Percentiles rank a stretch among this genome's conserved stretches.
These are phyloP conservation scores for Lacerta bilineata DNA, from an alignment of 2,797 vertebrate species.

Conservation along the genomic window DNA sequence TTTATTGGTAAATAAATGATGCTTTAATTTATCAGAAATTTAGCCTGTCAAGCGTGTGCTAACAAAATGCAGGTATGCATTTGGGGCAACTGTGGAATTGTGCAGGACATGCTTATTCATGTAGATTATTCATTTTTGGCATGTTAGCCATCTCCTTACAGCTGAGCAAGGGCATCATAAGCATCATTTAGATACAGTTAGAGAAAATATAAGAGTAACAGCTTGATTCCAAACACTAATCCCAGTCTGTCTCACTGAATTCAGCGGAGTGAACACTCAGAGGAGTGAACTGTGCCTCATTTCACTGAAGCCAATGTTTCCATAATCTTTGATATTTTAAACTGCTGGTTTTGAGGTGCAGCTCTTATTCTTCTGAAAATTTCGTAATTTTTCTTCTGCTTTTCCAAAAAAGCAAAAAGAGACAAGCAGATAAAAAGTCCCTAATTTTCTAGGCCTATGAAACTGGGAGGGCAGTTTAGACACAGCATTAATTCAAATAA, in stretches of 20 bases:
- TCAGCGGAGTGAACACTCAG: not conserved
- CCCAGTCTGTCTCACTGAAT: not conserved
- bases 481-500: not conserved
- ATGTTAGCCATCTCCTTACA: not conserved
- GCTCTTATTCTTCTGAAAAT: too few species aligned
- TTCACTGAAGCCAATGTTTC: not conserved
- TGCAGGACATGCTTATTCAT: not conserved
- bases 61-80: not conserved
- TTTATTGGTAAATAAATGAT: conserved; percentile 54
- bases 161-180: not conserved
- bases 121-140: not conserved
- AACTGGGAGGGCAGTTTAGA: too few species aligned
- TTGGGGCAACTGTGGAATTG: not conserved
- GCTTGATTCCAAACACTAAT: too few species aligned
- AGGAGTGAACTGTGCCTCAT: not conserved
- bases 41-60: conserved; percentile 8
- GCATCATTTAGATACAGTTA: not conserved
- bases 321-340: not conserved
- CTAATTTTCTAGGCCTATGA: too few species aligned
- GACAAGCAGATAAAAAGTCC: too few species aligned
- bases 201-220: not conserved
- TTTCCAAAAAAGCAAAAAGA: too few species aligned
- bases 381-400: too few species aligned
- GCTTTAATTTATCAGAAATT: conserved; percentile 47
- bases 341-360: too few species aligned